Evolutionary conservation across 1,140 invertebrate genomes (phyloP).

Genomic region (Calliopsis andreniformis): DNA sequence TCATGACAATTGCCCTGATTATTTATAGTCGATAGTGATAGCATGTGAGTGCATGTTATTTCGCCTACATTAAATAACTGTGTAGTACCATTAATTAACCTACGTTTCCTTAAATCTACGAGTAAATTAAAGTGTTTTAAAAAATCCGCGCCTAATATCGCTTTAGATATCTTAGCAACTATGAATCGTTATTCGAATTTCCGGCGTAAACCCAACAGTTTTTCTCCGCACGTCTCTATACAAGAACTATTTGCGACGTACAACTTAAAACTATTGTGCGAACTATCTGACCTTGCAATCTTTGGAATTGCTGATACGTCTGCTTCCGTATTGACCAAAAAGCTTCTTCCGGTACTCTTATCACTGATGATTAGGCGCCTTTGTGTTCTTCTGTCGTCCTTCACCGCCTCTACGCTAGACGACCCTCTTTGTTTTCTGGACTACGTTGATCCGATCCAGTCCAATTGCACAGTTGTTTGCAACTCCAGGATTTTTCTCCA

Average conservation of each 20-base stretch:
- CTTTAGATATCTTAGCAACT: slow-evolving; percentile 66
- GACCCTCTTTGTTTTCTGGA: slow-evolving; percentile 3
- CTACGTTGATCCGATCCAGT: neutral
- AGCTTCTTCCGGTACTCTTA: neutral
- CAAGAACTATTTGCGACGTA: slow-evolving; percentile 48
- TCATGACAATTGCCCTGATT: neutral
- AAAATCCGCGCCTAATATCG: slow-evolving; percentile 76
- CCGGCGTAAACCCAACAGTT: slow-evolving; percentile 64
- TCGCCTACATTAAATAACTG: neutral
- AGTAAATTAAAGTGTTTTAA: slow-evolving; percentile 65
- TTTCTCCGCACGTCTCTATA: slow-evolving; percentile 69
- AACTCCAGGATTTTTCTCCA: slow-evolving; percentile 54
- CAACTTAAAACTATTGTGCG: slow-evolving; percentile 1
- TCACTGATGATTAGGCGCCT: neutral
- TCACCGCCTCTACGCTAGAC: slow-evolving; percentile 7
- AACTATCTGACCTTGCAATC: neutral
- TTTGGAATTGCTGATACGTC: neutral
- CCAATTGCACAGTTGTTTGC: slow-evolving; percentile 45
- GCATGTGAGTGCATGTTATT: neutral
- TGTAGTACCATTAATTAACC: slow-evolving; percentile 64
- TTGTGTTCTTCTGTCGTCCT: neutral
- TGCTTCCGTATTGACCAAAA: slow-evolving; percentile 5
- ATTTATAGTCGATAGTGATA: neutral
- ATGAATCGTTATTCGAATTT: slow-evolving; percentile 70
- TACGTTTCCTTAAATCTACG: slow-evolving; percentile 63